A percentile compares a stretch with the other conserved stretches of the same genome.
phyloP scores from a whole-genome alignment of 2,797 vertebrate genomes.

The Botia kubotai region DNA sequence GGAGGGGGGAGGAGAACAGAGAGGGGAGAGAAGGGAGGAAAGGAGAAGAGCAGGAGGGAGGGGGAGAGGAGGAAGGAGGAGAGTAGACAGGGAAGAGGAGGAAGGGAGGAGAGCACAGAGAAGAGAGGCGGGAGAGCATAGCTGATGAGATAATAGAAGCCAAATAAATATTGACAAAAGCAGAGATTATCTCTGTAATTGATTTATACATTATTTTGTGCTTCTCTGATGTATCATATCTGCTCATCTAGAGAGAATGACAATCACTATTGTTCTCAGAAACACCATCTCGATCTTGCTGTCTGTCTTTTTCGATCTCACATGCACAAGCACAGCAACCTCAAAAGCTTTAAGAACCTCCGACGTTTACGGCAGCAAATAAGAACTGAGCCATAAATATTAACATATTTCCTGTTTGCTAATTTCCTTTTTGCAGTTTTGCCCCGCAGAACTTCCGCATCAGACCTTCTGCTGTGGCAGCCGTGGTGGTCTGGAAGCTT shows the following conservation, averaged over 20 bases:
- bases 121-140: not conserved
- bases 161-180: too few species aligned
- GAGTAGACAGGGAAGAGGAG: too few species aligned
- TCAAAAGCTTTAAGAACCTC: not conserved
- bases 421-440: conserved; percentile 21
- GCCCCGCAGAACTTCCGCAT: not conserved
- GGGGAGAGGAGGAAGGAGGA: not conserved
- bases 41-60: not conserved
- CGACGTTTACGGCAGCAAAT: not conserved
- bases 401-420: conserved; percentile 35
- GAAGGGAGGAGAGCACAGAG: not conserved
- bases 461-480: not conserved
- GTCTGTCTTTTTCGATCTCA: not conserved
- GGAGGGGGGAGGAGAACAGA: too few species aligned
- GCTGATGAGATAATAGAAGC: not conserved
- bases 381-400: conserved; percentile 4
- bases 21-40: too few species aligned
- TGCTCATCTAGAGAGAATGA: not conserved
- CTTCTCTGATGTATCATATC: not conserved
- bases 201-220: not conserved
- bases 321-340: not conserved
- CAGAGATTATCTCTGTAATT: not conserved
- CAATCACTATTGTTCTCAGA: conserved; percentile 2
- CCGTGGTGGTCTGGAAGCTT: conserved; percentile 8
- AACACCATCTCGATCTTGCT: not conserved